These are phyloP conservation scores for Corynorhinus townsendii DNA, from an alignment of 2,113 vertebrate species.

Conservation along the genomic window DNA sequence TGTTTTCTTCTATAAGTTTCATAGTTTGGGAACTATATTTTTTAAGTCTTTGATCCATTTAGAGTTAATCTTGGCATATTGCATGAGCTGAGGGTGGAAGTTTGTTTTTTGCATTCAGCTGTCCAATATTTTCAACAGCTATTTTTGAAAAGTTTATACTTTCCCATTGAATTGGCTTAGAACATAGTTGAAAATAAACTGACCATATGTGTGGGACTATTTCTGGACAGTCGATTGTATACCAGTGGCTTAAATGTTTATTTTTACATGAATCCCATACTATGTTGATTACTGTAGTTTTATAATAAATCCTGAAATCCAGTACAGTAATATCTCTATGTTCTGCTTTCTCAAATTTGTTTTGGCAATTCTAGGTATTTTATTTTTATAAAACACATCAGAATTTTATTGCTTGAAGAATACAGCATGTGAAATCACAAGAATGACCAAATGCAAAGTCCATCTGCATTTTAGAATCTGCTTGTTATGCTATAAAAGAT, in stretches of 20 bases:
- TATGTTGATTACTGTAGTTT: not conserved
- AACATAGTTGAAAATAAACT: not conserved
- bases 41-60: not conserved
- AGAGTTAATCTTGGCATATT: not conserved
- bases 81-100: not conserved
- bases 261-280: not conserved
- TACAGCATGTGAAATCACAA: slow-evolving; percentile 93
- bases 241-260: not conserved
- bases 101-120: not conserved
- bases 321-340: not conserved
- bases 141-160: not conserved
- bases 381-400: slow-evolving; percentile 89
- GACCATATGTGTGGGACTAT: not conserved
- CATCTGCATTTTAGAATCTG: not conserved
- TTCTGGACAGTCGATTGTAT: not conserved
- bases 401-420: slow-evolving; percentile 99
- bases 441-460: slow-evolving; percentile 85
- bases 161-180: not conserved
- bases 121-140: not conserved
- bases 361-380: not conserved
- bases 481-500: not conserved
- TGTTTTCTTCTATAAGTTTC: not conserved
- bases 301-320: not conserved
- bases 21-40: not conserved
- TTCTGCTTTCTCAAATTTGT: not conserved